These are phyloP conservation scores for Molossus molossus DNA, from an alignment of 2,797 vertebrate species.

Conservation along the genomic window DNA sequence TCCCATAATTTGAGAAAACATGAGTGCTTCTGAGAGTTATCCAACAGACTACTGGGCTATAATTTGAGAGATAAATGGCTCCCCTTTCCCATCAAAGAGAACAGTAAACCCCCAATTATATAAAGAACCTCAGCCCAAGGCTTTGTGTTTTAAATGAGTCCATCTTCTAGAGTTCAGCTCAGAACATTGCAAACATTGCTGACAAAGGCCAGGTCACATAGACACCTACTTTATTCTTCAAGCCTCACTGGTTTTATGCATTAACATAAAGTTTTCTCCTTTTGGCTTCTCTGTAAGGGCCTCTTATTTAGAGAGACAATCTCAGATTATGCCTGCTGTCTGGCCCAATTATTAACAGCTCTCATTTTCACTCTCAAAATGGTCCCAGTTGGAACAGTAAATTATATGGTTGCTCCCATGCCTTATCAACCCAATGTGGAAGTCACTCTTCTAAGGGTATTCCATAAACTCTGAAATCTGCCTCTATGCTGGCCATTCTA, in stretches of 20 bases:
- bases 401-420: not conserved
- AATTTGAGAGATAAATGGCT: conserved; percentile 78
- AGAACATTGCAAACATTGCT: conserved; percentile 5
- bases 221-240: not conserved
- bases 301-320: not conserved
- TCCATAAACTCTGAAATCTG: not conserved
- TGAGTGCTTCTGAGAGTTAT: conserved; percentile 63
- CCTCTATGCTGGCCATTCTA: not conserved
- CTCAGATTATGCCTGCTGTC: not conserved
- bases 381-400: conserved; percentile 4
- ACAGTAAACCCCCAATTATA: conserved; percentile 71
- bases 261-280: not conserved
- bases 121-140: conserved; percentile 67
- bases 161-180: conserved; percentile 64
- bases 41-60: conserved; percentile 67
- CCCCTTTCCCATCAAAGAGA: conserved; percentile 70
- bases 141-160: conserved; percentile 41
- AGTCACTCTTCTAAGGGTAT: not conserved
- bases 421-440: not conserved
- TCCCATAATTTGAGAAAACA: conserved; percentile 72
- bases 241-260: not conserved
- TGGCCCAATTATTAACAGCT: not conserved
- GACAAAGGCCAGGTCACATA: not conserved
- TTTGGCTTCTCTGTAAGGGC: not conserved
- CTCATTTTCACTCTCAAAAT: conserved; percentile 12